Evolutionary conservation across 1,140 invertebrate species (phyloP), one percentile per base, ranked within the genome.

Genomic region (Choristoneura fumiferana): DNA sequence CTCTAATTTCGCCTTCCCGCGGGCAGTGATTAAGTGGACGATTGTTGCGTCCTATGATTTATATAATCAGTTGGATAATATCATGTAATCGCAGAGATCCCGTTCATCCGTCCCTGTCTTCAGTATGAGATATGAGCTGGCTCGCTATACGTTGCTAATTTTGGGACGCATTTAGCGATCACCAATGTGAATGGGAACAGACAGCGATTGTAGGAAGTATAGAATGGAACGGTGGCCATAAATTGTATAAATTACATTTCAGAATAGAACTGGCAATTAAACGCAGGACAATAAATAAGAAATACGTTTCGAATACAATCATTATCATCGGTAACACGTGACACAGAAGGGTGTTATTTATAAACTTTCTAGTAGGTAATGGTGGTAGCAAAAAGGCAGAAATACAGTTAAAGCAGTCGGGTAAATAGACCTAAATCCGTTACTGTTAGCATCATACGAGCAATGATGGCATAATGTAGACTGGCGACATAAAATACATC

Each of bases 131-230:
- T 82, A 85, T 81, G 74, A 71, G 55, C 83, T 86, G 84, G 81
- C 85, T 84, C 67, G 64, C 63, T 71, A 74, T 76, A 79, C 69
- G 70, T 70, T 67, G 71, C 83, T 88, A 86, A 86, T 83, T 86
- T 83, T 66, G 79, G 65, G 70, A 70, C 75, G 74, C 83, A 86
- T 84, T 83, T 84, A 65, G 61, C 69, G 59, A 72, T 78, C 72
- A 63, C 67, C 33, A 61, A 75, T 58, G 60, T 86, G 79, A 86
- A 88, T 85, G 79, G 67, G 76, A 71, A 63, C 73, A 80, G 76
- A 78, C 78, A 72, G 63, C 34, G 62, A 60, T 66, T 69, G 63
- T 70, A 81, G 74, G 78, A 79, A 77, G 78, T 58, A 65, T 65
- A 68, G 60, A 58, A 58, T 49, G 6, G 58, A 71, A 71, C 60